Evolutionary conservation across 2,113 vertebrate species (phyloP).

Genomic region (Butorides virescens): DNA sequence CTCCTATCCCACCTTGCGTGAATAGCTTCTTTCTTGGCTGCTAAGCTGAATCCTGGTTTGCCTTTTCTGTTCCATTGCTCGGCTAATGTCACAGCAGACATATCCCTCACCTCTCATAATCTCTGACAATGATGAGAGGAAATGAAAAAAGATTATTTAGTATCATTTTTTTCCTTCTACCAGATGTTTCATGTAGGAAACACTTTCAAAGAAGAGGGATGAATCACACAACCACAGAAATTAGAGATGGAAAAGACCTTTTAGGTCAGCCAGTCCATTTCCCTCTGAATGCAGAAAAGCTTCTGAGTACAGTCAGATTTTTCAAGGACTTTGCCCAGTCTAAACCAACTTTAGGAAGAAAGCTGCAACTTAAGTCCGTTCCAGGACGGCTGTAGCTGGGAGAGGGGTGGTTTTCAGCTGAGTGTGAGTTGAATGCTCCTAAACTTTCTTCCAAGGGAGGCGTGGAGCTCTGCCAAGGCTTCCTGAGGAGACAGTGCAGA

Average conservation of each 20-base stretch:
- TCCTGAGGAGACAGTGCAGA: background rate
- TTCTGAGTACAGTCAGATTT: background rate
- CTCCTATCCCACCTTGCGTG: background rate
- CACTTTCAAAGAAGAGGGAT: constrained; percentile 42
- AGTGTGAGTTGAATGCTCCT: background rate
- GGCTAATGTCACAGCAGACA: constrained; percentile 2
- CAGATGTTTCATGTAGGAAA: background rate
- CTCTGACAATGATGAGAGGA: constrained; percentile 41
- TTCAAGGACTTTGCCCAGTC: constrained; percentile 16
- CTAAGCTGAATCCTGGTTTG: background rate
- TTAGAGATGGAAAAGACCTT: constrained; percentile 56
- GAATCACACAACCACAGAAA: constrained; percentile 49
- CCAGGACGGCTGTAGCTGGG: background rate
- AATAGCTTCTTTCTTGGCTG: background rate
- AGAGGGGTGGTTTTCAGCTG: background rate
- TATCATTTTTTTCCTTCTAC: background rate
- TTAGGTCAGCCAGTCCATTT: constrained; percentile 50
- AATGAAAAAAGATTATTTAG: constrained; percentile 56
- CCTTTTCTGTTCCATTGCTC: constrained; percentile 28
- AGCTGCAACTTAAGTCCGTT: background rate
- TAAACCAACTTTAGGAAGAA: background rate
- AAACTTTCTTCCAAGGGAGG: background rate
- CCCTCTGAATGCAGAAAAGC: constrained; percentile 7
- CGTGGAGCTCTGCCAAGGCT: background rate
- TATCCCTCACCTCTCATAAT: constrained; percentile 30